Base-by-base conservation (phyloP, 2,888 invertebrate species). In the Notocelia uddmanniana region DNA sequence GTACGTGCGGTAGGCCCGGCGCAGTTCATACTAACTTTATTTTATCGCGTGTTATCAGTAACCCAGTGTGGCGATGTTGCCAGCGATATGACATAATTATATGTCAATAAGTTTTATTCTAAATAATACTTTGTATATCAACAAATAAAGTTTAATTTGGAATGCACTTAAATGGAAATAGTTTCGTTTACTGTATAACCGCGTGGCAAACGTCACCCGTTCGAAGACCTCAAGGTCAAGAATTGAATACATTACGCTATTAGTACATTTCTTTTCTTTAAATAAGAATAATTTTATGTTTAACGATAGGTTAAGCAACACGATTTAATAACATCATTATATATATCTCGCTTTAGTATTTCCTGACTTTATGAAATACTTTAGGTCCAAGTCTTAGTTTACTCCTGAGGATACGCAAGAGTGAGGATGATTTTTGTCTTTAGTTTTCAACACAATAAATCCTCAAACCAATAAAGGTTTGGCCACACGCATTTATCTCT, bases 221-320 rank as follows among this genome's bases (percentile, higher is more conserved):
- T 77, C 82, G 82, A 80, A 79, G 68, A 81, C 73, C 69, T 57
- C 63, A 78, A 80, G 85, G 88, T 87, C 85, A 88, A 79, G 76
- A 79, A 74, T 76, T 76, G 74, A 72, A 75, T 76, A 64, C 73
- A 71, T 76, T 73, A 73, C 41, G 66, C 60, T n/a, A 58, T 34
- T 18, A n/a, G 23, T 59, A 45, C 23, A 34, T 69, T 66, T 71
- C 58, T 66, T 71, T 71, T 34, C 34, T n/a, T 48, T 66, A 52
- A 23, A 41, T 8, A 11, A 57, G 10, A 34, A 23, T 23, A 10
- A 13, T 5, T 31, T 31, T 31, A 31, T 31, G 5, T 0, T 31
- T 9, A 31, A 31, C 31, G 31, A 31, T 31, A 6, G 8, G 8
- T 31, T 31, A 6, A 5, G 3, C 5, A 26, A 26, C 26, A 26